Evolutionary conservation across 2,888 invertebrate species (phyloP), one percentile per base, ranked within the genome.

Genomic region (Cyrtodaria siliqua): DNA sequence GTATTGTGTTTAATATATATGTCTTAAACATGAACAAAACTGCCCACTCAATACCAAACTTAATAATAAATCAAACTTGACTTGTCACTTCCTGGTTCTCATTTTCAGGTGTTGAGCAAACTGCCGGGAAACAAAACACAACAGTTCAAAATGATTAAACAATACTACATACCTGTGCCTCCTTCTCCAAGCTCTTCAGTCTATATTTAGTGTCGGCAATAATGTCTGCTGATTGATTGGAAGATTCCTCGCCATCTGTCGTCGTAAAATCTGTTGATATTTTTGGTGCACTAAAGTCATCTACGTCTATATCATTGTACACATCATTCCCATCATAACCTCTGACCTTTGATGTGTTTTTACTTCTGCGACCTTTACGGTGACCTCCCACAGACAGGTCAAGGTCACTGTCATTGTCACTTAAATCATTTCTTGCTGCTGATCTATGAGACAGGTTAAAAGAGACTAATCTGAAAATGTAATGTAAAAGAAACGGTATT

Each of bases 131-230:
- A n/a, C n/a, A n/a, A n/a, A n/a, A n/a, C n/a, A n/a, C n/a, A n/a
- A n/a, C n/a, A n/a, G n/a, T n/a, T n/a, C n/a, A n/a, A n/a, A n/a
- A n/a, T n/a, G n/a, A n/a, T n/a, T n/a, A n/a, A 33, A 33, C 33
- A 33, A 33, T 33, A 4, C 4, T 16, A 66, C 79, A 40, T 59
- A 92, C 91, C 84, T 89, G 87, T 12, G 91, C 91, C 63, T 92
- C 92, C 55, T 86, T 88, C 61, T 92, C 92, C 40, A 92, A 78
- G 66, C 84, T 87, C 60, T 86, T 83, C 44, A 92, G 83, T 71
- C 92, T 83, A 62, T 89, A 87, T 79, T 90, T 91, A 4, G 91
- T 88, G 49, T 91, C 90, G 12, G 87, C 87, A 27, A 92, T 85
- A 40, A 92, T 82, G 68, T 91, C 91, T 20, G 86, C 87, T 3